Evolutionary conservation across 2,888 invertebrate species (phyloP).

Genomic region (Cephus nigrinus): DNA sequence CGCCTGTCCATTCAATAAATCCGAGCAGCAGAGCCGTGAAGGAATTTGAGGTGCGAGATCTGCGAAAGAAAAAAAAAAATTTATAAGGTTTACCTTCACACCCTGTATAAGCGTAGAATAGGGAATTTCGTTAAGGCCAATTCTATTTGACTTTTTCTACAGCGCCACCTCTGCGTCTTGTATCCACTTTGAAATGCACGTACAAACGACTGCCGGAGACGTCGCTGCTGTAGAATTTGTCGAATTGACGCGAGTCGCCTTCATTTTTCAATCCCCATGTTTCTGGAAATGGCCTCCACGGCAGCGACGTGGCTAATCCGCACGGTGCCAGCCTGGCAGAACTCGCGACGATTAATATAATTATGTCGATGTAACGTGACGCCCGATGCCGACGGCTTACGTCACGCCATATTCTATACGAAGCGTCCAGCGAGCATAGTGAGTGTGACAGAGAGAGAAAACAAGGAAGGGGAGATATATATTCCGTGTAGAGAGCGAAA

Average conservation of each 20-base stretch:
- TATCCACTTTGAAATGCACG: background rate
- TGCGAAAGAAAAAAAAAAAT: background rate
- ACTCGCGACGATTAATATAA: constrained; percentile 46
- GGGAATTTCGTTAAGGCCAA: background rate
- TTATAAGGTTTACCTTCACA: background rate
- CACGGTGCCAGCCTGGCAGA: background rate
- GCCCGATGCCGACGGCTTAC: constrained; percentile 37
- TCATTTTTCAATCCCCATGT: background rate
- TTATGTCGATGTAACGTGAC: constrained; percentile 51
- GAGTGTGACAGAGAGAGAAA: background rate
- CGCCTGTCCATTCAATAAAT: background rate
- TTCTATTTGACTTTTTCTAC: background rate
- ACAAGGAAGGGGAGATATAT: background rate
- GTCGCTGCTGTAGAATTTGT: background rate
- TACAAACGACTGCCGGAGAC: background rate
- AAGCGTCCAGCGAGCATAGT: background rate
- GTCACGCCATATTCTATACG: constrained; percentile 31
- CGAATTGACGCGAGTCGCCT: background rate
- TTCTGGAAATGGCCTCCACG: background rate
- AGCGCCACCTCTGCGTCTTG: background rate
- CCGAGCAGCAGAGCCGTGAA: background rate
- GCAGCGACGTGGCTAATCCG: background rate
- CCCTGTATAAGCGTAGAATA: background rate
- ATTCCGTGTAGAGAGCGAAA: too few relatives aligned
- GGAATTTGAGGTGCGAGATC: background rate